Conservation (phyloP, 53 echinoderm and acorn worm genomes). For the Astropecten irregularis region DNA sequence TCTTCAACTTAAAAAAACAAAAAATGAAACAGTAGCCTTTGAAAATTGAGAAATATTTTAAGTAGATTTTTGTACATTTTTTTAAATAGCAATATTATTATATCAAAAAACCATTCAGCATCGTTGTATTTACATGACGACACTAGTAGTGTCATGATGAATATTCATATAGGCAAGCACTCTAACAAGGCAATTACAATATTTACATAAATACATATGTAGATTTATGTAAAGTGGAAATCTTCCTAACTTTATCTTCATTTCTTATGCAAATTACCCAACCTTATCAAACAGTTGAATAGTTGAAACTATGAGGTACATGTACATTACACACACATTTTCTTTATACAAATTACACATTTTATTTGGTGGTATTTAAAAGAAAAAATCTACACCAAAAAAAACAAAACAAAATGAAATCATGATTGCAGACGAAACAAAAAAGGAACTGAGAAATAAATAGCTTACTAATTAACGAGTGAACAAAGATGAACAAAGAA, state of each 20-base stretch:
- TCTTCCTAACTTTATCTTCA: too few relatives aligned
- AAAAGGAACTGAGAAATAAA: too few relatives aligned
- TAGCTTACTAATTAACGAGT: too few relatives aligned
- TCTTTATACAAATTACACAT: neutral
- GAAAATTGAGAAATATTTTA: neutral
- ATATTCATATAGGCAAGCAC: slow-evolving; percentile 34
- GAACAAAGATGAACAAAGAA: too few relatives aligned
- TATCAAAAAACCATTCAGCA: slow-evolving; percentile 53
- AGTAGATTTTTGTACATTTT: too few relatives aligned
- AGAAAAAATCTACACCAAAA: too few relatives aligned
- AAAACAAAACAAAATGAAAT: too few relatives aligned
- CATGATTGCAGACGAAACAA: too few relatives aligned
- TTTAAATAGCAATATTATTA: slow-evolving; percentile 41
- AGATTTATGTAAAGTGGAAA: neutral
- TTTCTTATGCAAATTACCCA: neutral
- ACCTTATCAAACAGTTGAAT: neutral
- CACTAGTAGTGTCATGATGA: neutral
- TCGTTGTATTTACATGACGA: slow-evolving; percentile 16
- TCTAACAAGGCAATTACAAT: slow-evolving; percentile 25
- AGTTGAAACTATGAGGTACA: slow-evolving; percentile 14
- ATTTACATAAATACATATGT: neutral
- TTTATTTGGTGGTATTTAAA: too few relatives aligned
- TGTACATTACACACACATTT: neutral
- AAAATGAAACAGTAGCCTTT: neutral
- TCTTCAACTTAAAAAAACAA: neutral